A percentile compares a stretch with the other conserved stretches of the same genome.
Evolutionary conservation across 2,797 vertebrate genomes (phyloP).

Genomic region (Galago senegalensis): DNA sequence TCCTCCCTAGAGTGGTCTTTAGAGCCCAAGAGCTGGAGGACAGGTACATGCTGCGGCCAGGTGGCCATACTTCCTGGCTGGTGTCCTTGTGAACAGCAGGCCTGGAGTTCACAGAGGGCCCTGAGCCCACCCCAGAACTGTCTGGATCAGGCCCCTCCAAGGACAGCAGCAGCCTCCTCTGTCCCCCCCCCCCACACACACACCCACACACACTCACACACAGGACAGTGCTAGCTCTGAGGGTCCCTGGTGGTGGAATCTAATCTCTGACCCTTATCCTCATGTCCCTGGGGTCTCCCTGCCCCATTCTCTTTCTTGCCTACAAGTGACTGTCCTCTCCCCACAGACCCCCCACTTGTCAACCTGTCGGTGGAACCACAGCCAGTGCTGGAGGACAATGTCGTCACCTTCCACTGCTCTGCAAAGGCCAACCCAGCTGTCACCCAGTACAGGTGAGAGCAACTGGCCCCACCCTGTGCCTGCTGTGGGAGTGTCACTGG

Average conservation of each 20-base stretch:
- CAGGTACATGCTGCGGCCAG: not conserved
- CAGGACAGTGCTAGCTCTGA: not conserved
- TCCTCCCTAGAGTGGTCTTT: slow-evolving; percentile 31
- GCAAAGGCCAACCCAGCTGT: slow-evolving; percentile 97
- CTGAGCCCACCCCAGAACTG: not conserved
- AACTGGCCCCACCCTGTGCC: not conserved
- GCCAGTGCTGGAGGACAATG: slow-evolving; percentile 96
- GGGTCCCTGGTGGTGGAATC: not conserved
- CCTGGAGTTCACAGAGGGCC: not conserved
- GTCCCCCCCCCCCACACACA: not conserved
- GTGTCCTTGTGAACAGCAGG: not conserved
- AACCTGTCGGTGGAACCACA: slow-evolving; percentile 98
- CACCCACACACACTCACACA: not conserved
- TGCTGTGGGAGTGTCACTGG: not conserved
- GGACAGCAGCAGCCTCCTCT: not conserved
- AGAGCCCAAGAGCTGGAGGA: not conserved
- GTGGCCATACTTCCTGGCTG: not conserved
- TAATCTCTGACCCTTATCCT: not conserved
- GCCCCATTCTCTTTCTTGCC: not conserved
- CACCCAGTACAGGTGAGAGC: slow-evolving; percentile 93
- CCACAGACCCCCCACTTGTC: slow-evolving; percentile 96
- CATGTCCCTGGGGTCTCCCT: not conserved
- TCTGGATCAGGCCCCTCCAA: not conserved
- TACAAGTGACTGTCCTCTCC: slow-evolving; percentile 48
- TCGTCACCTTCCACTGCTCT: slow-evolving; percentile 97